Percentiles rank a stretch among this genome's conserved stretches.
phyloP scores from a whole-genome alignment of 2,113 vertebrate species.

The Theropithecus gelada region DNA sequence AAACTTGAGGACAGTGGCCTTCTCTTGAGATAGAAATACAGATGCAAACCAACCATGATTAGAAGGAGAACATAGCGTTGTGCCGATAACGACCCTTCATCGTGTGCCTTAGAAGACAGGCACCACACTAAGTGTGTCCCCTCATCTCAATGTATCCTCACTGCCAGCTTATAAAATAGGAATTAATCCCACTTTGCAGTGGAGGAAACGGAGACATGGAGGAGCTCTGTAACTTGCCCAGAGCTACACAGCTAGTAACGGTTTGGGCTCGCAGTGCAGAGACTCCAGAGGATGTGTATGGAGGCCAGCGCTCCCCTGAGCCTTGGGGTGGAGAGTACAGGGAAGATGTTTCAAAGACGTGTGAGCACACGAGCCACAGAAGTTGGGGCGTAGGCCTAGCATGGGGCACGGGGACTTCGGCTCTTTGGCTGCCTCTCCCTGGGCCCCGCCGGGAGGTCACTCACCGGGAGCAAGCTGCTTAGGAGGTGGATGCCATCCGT shows the following conservation, averaged over 20 bases:
- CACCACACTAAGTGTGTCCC: too few species aligned
- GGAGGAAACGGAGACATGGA: background rate
- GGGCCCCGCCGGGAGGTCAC: background rate
- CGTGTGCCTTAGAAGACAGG: fast-evolving
- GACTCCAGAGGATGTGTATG: too few species aligned
- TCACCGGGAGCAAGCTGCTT: slow-evolving; percentile 90
- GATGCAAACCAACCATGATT: background rate
- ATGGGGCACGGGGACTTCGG: background rate
- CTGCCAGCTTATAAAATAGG: background rate
- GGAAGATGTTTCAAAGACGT: background rate
- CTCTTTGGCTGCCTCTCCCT: background rate
- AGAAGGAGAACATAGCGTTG: fast-evolving
- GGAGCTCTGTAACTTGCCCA: background rate
- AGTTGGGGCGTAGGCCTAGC: background rate
- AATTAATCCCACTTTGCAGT: too few species aligned
- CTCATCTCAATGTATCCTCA: background rate
- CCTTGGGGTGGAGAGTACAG: fast-evolving
- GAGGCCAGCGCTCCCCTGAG: fast-evolving
- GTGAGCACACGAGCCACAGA: background rate
- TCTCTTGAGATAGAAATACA: background rate
- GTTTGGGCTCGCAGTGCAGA: background rate
- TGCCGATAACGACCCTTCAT: background rate
- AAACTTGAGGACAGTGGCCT: background rate
- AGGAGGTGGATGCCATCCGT: slow-evolving; percentile 93
- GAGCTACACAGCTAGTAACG: background rate